Conservation (phyloP, 2,888 invertebrate species). For the Theretra japonica region DNA sequence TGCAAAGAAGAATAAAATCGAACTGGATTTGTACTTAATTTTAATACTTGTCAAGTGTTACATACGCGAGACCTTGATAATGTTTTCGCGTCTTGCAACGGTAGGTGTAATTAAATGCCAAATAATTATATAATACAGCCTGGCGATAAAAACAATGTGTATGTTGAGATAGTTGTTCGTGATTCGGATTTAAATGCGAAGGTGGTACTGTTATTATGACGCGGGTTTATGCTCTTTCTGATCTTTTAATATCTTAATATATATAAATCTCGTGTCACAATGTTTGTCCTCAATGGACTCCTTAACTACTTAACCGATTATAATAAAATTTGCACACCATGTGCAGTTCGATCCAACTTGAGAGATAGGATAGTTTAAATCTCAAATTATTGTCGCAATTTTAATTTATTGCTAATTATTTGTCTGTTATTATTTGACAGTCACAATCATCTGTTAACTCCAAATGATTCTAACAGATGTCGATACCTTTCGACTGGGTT, state of each 20-base stretch:
- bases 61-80: slow-evolving; percentile 23
- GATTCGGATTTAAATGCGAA: background rate
- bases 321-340: too few relatives aligned
- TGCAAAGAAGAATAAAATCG: slow-evolving; percentile 24
- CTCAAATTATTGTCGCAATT: too few relatives aligned
- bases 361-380: too few relatives aligned
- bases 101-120: slow-evolving; percentile 18
- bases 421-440: too few relatives aligned
- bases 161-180: background rate
- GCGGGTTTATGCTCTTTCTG: background rate
- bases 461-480: too few relatives aligned
- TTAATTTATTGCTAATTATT: too few relatives aligned
- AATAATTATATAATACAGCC: slow-evolving; percentile 4
- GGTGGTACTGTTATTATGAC: background rate
- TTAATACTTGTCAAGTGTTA: slow-evolving; percentile 22
- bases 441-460: too few relatives aligned
- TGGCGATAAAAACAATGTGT: slow-evolving; percentile 19
- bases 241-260: background rate
- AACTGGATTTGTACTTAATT: slow-evolving; percentile 29
- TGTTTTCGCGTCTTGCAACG: slow-evolving; percentile 16
- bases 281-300: too few relatives aligned
- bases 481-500: too few relatives aligned
- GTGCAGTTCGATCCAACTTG: too few relatives aligned
- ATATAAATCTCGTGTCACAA: too few relatives aligned
- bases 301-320: too few relatives aligned